Evolutionary conservation across 2,888 invertebrate species (phyloP).

Genomic region (Callyntrura guangdongensis): DNA sequence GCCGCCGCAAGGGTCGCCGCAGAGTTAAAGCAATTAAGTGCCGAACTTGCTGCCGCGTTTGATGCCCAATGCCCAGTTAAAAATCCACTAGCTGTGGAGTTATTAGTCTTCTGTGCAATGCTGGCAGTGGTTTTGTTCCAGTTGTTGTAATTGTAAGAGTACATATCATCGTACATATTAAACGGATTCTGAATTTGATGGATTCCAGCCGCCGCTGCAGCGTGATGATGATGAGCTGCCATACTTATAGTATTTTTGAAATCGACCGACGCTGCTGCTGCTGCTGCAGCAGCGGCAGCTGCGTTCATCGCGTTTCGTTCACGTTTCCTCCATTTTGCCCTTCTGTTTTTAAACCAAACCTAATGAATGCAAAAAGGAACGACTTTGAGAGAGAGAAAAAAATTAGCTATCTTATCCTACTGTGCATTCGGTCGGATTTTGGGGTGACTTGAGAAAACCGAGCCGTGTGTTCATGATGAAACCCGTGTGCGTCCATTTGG

Average conservation of each 20-base stretch:
- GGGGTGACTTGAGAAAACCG: conserved; percentile 50
- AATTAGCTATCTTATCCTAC: not conserved
- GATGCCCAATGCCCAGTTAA: conserved; percentile 63
- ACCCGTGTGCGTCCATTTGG: conserved; percentile 1
- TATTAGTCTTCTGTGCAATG: conserved; percentile 52
- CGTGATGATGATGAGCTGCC: conserved; percentile 82
- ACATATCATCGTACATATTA: conserved; percentile 76
- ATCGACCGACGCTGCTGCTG: conserved; percentile 89
- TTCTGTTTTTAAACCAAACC: conserved; percentile 99
- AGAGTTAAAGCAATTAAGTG: conserved; percentile 71
- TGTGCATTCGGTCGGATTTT: not conserved
- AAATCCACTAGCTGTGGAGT: conserved; percentile 63
- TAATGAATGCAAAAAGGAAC: conserved; percentile 86
- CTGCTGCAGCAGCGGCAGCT: conserved; percentile 92
- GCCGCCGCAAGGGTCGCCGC: conserved; percentile 68
- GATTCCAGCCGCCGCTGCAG: conserved; percentile 68
- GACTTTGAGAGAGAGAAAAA: not conserved
- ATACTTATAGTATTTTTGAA: conserved; percentile 89
- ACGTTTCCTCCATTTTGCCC: conserved; percentile 99
- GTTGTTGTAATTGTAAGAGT: conserved; percentile 80
- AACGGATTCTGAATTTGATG: conserved; percentile 78
- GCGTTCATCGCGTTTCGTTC: conserved; percentile 97
- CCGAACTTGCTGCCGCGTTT: conserved; percentile 70
- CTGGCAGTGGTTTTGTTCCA: conserved; percentile 71
- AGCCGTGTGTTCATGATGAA: not conserved